phyloP scores from a whole-genome alignment of 2,888 invertebrate genomes.

The Parthenolecanium corni region DNA sequence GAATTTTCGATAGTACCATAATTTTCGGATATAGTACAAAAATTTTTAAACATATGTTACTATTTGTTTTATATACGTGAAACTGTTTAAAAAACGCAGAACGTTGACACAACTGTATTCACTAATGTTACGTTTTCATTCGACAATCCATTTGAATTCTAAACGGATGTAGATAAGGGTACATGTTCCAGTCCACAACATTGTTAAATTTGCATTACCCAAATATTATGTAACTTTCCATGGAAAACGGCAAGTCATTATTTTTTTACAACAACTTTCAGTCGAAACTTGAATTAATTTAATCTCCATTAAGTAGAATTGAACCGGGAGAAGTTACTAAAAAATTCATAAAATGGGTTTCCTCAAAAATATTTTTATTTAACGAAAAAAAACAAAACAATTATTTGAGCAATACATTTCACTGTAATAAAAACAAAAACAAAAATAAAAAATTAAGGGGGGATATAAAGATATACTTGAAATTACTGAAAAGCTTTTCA shows the following conservation, averaged over 20 bases:
- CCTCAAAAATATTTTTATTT: no score
- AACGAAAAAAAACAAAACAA: no score
- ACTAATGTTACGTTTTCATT: neutral
- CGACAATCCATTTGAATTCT: neutral
- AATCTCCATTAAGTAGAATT: no score
- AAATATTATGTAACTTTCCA: neutral
- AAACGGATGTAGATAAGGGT: slow-evolving; percentile 16
- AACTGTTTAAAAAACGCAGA: slow-evolving; percentile 6
- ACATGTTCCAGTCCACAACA: neutral
- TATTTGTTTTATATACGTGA: slow-evolving; percentile 14
- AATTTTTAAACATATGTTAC: neutral
- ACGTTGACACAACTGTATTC: slow-evolving; percentile 22
- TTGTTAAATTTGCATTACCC: neutral
- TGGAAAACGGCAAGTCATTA: neutral
- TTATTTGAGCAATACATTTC: no score
- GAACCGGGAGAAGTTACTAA: no score
- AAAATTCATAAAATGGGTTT: no score
- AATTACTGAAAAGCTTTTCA: no score
- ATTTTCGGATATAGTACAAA: neutral
- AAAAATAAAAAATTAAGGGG: no score
- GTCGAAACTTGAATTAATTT: no score
- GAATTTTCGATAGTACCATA: neutral
- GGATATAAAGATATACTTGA: no score
- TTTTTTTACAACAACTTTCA: no score
- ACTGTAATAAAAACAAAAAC: no score